Evolutionary conservation across 1,140 invertebrate genomes (phyloP).

Genomic region (Zophobas atratus): DNA sequence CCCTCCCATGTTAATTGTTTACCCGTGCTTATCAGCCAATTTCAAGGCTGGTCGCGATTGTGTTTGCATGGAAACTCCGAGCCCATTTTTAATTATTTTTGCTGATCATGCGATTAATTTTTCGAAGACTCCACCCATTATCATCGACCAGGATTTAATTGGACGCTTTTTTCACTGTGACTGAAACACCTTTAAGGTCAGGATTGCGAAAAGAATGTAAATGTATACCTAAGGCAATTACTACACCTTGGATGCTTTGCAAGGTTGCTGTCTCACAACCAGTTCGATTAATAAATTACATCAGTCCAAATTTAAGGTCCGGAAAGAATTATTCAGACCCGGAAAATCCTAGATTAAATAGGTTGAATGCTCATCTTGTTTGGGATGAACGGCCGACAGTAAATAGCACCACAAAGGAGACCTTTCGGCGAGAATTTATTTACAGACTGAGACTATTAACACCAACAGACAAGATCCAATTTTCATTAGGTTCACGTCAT

Average conservation of each 20-base stretch:
- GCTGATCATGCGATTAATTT: conserved; percentile 30
- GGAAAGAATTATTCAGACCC: no score
- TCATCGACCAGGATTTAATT: not conserved
- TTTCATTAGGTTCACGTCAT: no score
- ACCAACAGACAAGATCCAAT: no score
- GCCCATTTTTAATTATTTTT: conserved; percentile 21
- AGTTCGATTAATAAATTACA: no score
- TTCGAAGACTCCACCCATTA: conserved; percentile 20
- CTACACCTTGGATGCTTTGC: conserved; percentile 22
- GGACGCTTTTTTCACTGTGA: not conserved
- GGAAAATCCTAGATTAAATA: no score
- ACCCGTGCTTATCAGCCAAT: conserved; percentile 11
- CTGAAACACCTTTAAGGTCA: conserved; percentile 3
- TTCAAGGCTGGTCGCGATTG: conserved; percentile 22
- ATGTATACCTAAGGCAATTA: conserved; percentile 21
- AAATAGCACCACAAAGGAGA: no score
- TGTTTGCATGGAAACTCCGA: conserved; percentile 6
- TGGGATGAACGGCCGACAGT: no score
- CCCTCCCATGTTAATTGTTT: conserved; percentile 6
- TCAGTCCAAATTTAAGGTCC: no score
- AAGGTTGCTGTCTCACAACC: conserved; percentile 10
- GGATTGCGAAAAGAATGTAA: conserved; percentile 26
- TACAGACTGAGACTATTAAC: no score
- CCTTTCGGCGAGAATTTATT: no score
- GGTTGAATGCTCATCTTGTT: no score